Evolutionary conservation across 2,888 invertebrate genomes (phyloP).

Genomic region (Watsonalla cultraria): DNA sequence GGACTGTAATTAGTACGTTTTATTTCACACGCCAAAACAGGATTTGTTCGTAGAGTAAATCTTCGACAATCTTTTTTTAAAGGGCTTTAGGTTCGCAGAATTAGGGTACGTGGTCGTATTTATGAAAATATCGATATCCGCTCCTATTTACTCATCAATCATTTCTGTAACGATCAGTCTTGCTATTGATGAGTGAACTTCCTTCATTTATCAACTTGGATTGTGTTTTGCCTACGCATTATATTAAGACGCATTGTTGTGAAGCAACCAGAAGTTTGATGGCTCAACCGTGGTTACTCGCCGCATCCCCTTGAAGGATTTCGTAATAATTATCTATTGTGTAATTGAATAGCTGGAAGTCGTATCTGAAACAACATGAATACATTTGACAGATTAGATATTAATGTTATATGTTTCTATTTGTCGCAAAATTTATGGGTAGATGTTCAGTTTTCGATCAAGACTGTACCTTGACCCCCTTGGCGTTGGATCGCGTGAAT

Average conservation of each 20-base stretch:
- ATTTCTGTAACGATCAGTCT: conserved; percentile 45
- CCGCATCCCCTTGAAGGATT: conserved; percentile 62
- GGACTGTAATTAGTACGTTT: no score
- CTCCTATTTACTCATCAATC: conserved; percentile 36
- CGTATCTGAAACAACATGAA: conserved; percentile 81
- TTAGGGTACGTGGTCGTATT: no score
- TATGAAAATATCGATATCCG: not conserved
- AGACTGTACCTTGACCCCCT: no score
- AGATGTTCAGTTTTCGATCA: no score
- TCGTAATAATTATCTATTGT: conserved; percentile 84
- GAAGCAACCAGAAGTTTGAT: conserved; percentile 19
- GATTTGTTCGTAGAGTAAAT: no score
- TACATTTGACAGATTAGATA: not conserved
- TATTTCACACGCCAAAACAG: no score
- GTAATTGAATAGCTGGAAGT: conserved; percentile 93
- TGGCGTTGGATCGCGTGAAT: no score
- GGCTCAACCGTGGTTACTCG: conserved; percentile 53
- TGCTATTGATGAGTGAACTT: conserved; percentile 31
- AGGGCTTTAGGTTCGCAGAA: no score
- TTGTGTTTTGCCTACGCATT: conserved; percentile 15
- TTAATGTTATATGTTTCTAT: no score
- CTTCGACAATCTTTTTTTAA: no score
- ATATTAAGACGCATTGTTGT: conserved; percentile 16
- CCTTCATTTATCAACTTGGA: conserved; percentile 33
- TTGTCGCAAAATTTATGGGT: no score